phyloP scores from a whole-genome alignment of 2,888 invertebrate species.

The Himalopsyche japonica region DNA sequence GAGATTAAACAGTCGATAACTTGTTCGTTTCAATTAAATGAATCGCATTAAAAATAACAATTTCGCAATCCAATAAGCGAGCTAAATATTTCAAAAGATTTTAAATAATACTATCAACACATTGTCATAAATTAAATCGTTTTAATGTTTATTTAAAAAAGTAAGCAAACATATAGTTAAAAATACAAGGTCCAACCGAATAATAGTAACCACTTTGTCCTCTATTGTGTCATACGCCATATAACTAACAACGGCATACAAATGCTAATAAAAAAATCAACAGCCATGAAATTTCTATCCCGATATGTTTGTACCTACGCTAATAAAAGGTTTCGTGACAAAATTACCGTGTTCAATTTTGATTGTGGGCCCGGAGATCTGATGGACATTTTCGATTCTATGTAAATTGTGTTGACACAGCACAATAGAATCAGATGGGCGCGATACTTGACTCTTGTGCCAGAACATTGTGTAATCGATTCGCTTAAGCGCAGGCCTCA shows the following conservation, averaged over 20 bases:
- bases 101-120: no score
- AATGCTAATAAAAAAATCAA: background rate
- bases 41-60: no score
- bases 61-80: no score
- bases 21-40: no score
- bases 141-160: background rate
- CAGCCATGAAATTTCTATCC: background rate
- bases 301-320: background rate
- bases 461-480: background rate
- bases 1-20: no score
- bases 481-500: background rate
- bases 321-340: conserved; percentile 1
- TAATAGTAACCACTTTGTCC: background rate
- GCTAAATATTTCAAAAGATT: no score
- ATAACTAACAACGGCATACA: background rate
- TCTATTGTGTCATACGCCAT: background rate
- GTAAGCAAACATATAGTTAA: background rate
- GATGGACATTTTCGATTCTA: background rate
- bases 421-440: background rate
- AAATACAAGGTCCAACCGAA: background rate
- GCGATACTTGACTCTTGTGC: background rate
- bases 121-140: no score
- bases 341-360: background rate
- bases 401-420: background rate
- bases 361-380: background rate